phyloP scores from a whole-genome alignment of 2,113 vertebrate species.

The Daphoenositta chrysoptera region DNA sequence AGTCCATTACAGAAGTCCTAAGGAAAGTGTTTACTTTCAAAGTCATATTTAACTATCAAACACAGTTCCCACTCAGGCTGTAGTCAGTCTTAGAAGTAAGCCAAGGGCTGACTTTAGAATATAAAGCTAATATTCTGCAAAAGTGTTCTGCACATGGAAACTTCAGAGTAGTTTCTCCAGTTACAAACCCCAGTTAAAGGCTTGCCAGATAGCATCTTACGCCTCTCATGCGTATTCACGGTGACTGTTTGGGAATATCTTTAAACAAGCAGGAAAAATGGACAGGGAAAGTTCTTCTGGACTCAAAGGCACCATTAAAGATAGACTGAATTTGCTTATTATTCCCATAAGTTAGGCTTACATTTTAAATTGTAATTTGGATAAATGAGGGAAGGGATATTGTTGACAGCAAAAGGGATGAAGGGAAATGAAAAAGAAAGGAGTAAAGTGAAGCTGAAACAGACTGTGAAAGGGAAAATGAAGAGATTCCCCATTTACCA shows the following conservation, averaged over 20 bases:
- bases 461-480: neutral
- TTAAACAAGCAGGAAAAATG: neutral
- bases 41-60: neutral
- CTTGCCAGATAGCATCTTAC: neutral
- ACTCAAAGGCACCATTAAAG: conserved; percentile 47
- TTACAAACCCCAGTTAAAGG: neutral
- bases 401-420: neutral
- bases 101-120: neutral
- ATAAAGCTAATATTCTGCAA: neutral
- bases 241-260: neutral
- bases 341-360: conserved; percentile 47
- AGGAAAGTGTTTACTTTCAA: conserved; percentile 3
- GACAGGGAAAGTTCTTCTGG: neutral
- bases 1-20: neutral
- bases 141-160: neutral
- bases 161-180: neutral
- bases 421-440: neutral
- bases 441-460: neutral
- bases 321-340: conserved; percentile 37
- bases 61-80: neutral
- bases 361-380: conserved; percentile 24
- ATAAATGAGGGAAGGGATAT: neutral
- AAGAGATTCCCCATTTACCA: conserved; percentile 44
- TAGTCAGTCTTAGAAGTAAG: neutral
- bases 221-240: neutral